Evolutionary conservation across 2,888 invertebrate species (phyloP).

Genomic region (Lepas anatifera): DNA sequence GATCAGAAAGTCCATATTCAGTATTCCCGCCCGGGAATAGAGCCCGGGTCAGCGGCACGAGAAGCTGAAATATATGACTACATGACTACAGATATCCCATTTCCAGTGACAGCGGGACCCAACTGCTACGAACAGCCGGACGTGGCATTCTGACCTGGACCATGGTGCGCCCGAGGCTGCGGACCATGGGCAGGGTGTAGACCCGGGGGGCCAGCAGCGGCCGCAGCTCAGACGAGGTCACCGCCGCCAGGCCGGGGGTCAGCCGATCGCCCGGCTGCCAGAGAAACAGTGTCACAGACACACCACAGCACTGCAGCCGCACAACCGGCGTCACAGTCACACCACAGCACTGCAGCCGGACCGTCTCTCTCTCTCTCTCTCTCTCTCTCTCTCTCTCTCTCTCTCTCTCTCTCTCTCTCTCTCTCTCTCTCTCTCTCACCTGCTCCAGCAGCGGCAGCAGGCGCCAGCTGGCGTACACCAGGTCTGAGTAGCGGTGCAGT

Average conservation of each 20-base stretch:
- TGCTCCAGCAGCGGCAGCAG: slow-evolving; percentile 18
- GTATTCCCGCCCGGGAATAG: too few relatives aligned
- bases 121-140: too few relatives aligned
- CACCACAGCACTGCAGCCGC: not conserved
- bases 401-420: too few relatives aligned
- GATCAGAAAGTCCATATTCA: too few relatives aligned
- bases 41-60: too few relatives aligned
- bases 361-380: too few relatives aligned
- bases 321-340: not conserved
- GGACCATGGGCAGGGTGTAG: slow-evolving; percentile 48
- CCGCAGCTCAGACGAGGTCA: slow-evolving; percentile 21
- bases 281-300: not conserved
- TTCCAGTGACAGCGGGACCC: too few relatives aligned
- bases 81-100: too few relatives aligned
- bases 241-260: slow-evolving; percentile 16
- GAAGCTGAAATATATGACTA: too few relatives aligned
- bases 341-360: too few relatives aligned
- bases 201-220: slow-evolving; percentile 45
- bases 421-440: too few relatives aligned
- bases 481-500: slow-evolving; percentile 48
- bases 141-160: slow-evolving; percentile 43
- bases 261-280: not conserved
- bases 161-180: slow-evolving; percentile 52
- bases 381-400: too few relatives aligned
- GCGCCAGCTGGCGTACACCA: slow-evolving; percentile 37